Evolutionary conservation across 2,113 vertebrate genomes (phyloP).

Genomic region (Antechinus flavipes): DNA sequence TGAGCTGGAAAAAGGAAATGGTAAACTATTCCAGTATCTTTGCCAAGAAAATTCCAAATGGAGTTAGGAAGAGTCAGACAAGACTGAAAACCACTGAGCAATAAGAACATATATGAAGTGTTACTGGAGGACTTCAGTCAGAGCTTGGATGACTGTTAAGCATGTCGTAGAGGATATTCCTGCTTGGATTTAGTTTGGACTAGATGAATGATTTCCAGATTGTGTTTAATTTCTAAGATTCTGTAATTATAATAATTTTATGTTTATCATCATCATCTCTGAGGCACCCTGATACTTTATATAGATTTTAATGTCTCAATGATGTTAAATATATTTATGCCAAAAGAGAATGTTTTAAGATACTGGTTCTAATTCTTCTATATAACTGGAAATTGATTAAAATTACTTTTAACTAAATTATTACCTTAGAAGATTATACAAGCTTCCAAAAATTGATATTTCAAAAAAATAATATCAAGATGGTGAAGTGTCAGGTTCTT

Average conservation of each 20-base stretch:
- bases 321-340: conserved; percentile 71
- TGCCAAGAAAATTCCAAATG: background rate
- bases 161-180: background rate
- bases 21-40: background rate
- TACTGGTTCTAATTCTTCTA: conserved; percentile 55
- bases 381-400: conserved; percentile 63
- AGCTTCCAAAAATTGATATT: conserved; percentile 46
- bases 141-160: background rate
- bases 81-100: background rate
- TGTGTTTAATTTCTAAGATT: background rate
- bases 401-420: conserved; percentile 61
- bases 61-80: background rate
- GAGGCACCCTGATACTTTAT: conserved; percentile 14
- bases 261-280: conserved; percentile 42
- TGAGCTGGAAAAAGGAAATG: background rate
- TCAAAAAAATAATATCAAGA: background rate
- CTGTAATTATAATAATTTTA: background rate
- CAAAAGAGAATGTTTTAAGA: conserved; percentile 69
- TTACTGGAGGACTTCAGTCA: background rate
- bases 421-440: conserved; percentile 12
- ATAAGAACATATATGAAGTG: background rate
- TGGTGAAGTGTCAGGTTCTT: background rate
- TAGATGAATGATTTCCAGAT: background rate
- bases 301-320: conserved; percentile 62
- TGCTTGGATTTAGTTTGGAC: background rate